Evolutionary conservation across 2,888 invertebrate genomes (phyloP), one percentile per base, ranked within the genome.

Genomic region (Aleiodes testaceus): DNA sequence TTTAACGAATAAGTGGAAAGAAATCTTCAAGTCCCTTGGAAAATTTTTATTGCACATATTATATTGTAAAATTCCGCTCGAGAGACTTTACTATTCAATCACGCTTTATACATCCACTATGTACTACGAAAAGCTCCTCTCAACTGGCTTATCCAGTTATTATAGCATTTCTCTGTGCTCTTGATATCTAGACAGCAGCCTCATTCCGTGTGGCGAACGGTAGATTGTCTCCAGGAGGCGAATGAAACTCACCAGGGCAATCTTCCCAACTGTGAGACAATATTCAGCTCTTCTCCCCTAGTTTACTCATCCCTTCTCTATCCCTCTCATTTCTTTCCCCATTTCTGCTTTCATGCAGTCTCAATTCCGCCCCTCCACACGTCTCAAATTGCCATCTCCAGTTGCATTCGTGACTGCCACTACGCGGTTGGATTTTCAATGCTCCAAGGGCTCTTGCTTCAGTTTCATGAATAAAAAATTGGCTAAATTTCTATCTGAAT

Each of bases 91-190:
- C 55, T 68, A 68, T 68, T 68, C 59, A 68, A 68, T 68, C 45
- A 55, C 55, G 26, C 30, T 68, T 47, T 68, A 47, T 59, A 3
- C 22, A 16, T 18, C 22, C 42, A 36, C 45, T 53, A 55, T 36
- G 47, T 63, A 66, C 61, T 63, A 50, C 36, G 36, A 9, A 68
- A 49, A 76, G 74, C 70, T 72, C 72, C 69, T 52, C 66, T 65
- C 71, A 65, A 69, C 72, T 74, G 68, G 74, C 67, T 76, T 72
- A 76, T 76, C 76, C 76, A 70, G 74, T 76, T 76, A 59, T 59
- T 59, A 74, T 73, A 69, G 73, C 73, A 70, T 70, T 74, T 73
- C 66, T 68, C 71, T 70, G 72, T 70, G 66, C 47, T 22, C 45
- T 55, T 26, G 59, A 59, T 59, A 59, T 59, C 59, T 59, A 59